A percentile compares a stretch with the other conserved stretches of the same genome.
phyloP scores from a whole-genome alignment of 2,888 invertebrate genomes.

The Habrosyne pyritoides region DNA sequence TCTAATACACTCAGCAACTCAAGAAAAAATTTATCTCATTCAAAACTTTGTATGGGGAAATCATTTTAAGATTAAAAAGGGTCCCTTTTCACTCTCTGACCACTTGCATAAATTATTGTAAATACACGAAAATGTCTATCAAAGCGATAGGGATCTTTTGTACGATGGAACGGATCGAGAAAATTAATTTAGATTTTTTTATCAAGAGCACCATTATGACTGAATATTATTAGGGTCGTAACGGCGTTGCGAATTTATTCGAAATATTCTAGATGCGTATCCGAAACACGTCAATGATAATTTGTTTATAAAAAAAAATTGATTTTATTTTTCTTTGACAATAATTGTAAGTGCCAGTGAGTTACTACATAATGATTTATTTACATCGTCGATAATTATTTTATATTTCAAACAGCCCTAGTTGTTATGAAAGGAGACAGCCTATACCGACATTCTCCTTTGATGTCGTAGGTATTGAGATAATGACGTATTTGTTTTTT shows the following conservation, averaged over 20 bases:
- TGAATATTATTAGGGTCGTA: conserved; percentile 37
- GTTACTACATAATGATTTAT: not conserved
- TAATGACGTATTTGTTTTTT: conserved; percentile 74
- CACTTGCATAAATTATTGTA: conserved; percentile 81
- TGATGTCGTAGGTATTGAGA: conserved; percentile 61
- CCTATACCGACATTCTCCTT: conserved; percentile 68
- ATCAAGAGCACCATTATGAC: conserved; percentile 38
- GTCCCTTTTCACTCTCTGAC: conserved; percentile 65
- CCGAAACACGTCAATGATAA: no score
- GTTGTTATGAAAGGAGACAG: conserved; percentile 16
- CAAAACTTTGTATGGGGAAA: conserved; percentile 40
- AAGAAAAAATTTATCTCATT: conserved; percentile 8
- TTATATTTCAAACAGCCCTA: not conserved
- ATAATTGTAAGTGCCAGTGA: no score
- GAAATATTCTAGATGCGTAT: conserved; percentile 4
- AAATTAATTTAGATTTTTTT: conserved; percentile 77
- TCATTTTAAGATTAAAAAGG: conserved; percentile 72
- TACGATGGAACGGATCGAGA: conserved; percentile 63
- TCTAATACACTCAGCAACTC: conserved; percentile 8
- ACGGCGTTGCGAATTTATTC: not conserved
- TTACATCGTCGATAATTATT: not conserved
- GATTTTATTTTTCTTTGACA: no score
- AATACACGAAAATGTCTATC: conserved; percentile 60
- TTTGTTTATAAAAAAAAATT: no score
- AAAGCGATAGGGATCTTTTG: conserved; percentile 68